Evolutionary conservation across 2,113 vertebrate genomes (phyloP).

Genomic region (Hucho hucho): DNA sequence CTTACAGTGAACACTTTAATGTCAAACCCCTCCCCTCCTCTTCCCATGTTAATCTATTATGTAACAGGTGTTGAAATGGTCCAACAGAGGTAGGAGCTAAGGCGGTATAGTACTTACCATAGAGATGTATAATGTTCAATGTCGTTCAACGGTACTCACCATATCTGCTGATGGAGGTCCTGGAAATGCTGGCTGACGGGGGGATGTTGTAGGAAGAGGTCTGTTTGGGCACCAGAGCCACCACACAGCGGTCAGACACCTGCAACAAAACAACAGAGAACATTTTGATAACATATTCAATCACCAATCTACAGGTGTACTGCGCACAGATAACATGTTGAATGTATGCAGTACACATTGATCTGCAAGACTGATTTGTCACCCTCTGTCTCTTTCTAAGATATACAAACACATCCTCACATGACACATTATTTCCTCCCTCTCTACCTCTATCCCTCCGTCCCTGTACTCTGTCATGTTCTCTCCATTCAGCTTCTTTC

Average conservation of each 20-base stretch:
- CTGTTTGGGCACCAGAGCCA: conserved; percentile 96
- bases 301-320: background rate
- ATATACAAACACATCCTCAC: background rate
- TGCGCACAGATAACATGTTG: background rate
- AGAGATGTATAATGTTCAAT: too few species aligned
- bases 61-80: too few species aligned
- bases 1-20: too few species aligned
- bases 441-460: background rate
- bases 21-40: too few species aligned
- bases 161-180: conserved; percentile 94
- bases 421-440: background rate
- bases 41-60: too few species aligned
- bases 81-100: too few species aligned
- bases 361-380: background rate
- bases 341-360: background rate
- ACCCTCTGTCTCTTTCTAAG: background rate
- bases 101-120: too few species aligned
- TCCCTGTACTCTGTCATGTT: conserved; percentile 34
- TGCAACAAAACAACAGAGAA: conserved; percentile 51
- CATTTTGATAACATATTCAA: background rate
- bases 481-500: conserved; percentile 33
- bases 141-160: conserved; percentile 74
- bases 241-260: conserved; percentile 96
- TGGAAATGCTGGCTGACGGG: conserved; percentile 92
- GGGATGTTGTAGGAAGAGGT: conserved; percentile 98